Percentiles rank a stretch among this genome's conserved stretches.
Conservation (phyloP, 2,888 invertebrate species). For the Nomada flava region DNA sequence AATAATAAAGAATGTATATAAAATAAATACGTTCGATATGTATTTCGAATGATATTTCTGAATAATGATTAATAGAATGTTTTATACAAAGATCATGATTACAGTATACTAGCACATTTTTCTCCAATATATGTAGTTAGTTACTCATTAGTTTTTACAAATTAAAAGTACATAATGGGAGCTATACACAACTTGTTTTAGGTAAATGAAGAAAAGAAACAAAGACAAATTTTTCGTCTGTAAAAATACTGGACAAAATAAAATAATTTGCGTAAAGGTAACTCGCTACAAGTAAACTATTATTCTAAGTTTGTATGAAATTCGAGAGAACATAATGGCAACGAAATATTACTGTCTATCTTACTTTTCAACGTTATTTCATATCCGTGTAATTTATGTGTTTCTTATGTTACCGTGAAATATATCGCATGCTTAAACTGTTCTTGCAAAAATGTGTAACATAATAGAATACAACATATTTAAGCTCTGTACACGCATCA, state of each 20-base stretch:
- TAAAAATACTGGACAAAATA: not conserved
- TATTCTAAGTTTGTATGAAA: not conserved
- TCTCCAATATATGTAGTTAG: not conserved
- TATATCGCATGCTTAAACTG: slow-evolving; percentile 2
- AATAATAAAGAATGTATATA: slow-evolving; percentile 10
- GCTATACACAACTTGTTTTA: not conserved
- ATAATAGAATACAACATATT: slow-evolving; percentile 7
- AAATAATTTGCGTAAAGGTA: slow-evolving; percentile 18
- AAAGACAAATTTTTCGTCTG: not conserved
- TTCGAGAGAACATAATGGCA: not conserved
- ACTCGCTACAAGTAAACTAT: slow-evolving; percentile 6
- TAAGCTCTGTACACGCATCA: not conserved
- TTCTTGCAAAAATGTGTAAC: not conserved
- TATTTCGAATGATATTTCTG: slow-evolving; percentile 23
- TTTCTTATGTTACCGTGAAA: not conserved
- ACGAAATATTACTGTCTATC: slow-evolving; percentile 8
- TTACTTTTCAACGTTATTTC: slow-evolving; percentile 7
- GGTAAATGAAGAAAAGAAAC: slow-evolving; percentile 1
- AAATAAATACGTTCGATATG: slow-evolving; percentile 35
- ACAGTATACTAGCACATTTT: not conserved
- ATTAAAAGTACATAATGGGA: not conserved
- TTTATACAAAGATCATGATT: slow-evolving; percentile 7
- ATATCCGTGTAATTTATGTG: not conserved
- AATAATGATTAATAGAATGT: slow-evolving; percentile 6
- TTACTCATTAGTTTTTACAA: not conserved